Conservation (phyloP, 2,888 invertebrate genomes). For the Platycnemis pennipes region DNA sequence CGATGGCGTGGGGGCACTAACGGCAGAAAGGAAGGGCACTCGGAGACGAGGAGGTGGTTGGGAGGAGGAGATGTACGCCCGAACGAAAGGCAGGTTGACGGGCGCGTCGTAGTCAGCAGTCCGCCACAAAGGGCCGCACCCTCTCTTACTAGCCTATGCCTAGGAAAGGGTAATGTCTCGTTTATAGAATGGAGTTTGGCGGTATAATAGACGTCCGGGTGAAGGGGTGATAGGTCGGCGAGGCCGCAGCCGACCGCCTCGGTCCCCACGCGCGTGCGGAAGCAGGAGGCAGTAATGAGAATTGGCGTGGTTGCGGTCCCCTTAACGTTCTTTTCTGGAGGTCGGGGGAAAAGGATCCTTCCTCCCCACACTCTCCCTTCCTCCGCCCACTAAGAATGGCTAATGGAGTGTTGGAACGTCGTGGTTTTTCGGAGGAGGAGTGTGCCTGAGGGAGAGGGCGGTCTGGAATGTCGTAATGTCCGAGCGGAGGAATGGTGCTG, state of each 20-base stretch:
- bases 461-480: neutral
- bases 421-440: slow-evolving; percentile 31
- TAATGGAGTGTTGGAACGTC: slow-evolving; percentile 55
- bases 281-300: slow-evolving; percentile 9
- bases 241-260: neutral
- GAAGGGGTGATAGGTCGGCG: neutral
- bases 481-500: slow-evolving; percentile 30
- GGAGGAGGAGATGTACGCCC: neutral
- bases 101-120: neutral
- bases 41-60: neutral
- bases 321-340: slow-evolving; percentile 2
- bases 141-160: neutral
- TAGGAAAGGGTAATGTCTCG: slow-evolving; percentile 22
- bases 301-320: slow-evolving; percentile 44
- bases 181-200: slow-evolving; percentile 29
- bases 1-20: neutral
- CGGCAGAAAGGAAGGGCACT: neutral
- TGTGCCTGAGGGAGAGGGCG: neutral
- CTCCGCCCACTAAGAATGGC: slow-evolving; percentile 48
- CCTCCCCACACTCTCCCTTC: neutral
- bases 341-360: neutral
- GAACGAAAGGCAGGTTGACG: neutral
- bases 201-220: neutral
- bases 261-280: neutral
- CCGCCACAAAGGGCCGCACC: neutral